Evolutionary conservation across 1,140 invertebrate species (phyloP).

Genomic region (Zaprionus vittiger): DNA sequence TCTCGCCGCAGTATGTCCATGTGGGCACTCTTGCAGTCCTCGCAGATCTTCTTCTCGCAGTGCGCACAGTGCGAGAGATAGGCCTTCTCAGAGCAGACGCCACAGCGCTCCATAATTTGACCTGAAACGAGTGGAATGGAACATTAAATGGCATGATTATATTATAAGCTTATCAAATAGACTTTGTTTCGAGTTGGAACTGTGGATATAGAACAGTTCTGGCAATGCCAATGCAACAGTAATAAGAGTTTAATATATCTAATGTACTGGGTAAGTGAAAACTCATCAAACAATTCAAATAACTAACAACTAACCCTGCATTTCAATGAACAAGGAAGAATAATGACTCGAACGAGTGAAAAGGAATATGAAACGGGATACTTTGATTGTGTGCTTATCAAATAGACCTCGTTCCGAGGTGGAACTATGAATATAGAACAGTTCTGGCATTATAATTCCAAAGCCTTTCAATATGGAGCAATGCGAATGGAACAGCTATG

Average conservation of each 20-base stretch:
- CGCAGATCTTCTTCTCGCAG: conserved; percentile 97
- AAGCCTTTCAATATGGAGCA: background rate
- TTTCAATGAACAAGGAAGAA: too few species aligned
- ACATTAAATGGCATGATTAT: conserved; percentile 4
- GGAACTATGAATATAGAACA: background rate
- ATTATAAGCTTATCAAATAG: background rate
- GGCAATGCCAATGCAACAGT: background rate
- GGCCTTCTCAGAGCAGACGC: conserved; percentile 97
- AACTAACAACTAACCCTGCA: too few species aligned
- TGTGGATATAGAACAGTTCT: background rate
- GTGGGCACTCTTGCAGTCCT: conserved; percentile 96
- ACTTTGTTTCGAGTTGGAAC: background rate
- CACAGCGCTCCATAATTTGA: conserved; percentile 93
- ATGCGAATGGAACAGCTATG: background rate
- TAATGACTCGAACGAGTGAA: background rate
- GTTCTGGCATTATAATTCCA: background rate
- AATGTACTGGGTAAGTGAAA: too few species aligned
- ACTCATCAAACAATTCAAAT: too few species aligned
- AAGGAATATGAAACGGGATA: conserved; percentile 9
- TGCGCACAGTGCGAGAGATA: conserved; percentile 95
- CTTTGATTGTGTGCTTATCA: background rate
- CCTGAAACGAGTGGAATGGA: conserved; percentile 65
- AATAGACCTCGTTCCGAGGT: background rate
- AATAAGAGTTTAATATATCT: too few species aligned
- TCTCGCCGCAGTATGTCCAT: conserved; percentile 97